Conservation (phyloP, 2,888 invertebrate genomes). For the Drosophila ochracea region DNA sequence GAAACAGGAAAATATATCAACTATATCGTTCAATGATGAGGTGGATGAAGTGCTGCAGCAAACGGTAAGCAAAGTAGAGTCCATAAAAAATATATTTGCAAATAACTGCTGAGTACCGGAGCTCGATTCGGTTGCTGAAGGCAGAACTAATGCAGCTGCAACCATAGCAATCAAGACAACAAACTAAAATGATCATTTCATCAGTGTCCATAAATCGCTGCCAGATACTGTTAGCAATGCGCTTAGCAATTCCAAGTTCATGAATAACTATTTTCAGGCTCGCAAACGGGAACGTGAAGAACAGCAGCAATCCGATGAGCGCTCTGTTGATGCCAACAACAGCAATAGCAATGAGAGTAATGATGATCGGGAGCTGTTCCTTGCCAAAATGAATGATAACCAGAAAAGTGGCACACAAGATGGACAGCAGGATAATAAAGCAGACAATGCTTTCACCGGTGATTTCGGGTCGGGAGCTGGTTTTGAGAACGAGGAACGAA, state of each 20-base stretch:
- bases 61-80: not conserved
- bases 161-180: not conserved
- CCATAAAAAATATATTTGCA: conserved; percentile 79
- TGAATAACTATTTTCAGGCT: conserved; percentile 80
- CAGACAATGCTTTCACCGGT: not conserved
- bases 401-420: not conserved
- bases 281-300: conserved; percentile 41
- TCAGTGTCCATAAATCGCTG: conserved; percentile 18
- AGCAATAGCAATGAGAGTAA: conserved; percentile 17
- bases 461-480: not conserved
- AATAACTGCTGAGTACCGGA: conserved; percentile 88
- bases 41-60: not conserved
- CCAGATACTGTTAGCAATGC: conserved; percentile 69
- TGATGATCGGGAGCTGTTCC: conserved; percentile 53
- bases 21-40: conserved; percentile 70
- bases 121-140: conserved; percentile 88
- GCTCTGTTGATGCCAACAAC: conserved; percentile 25
- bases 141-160: conserved; percentile 82
- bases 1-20: conserved; percentile 57
- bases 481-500: conserved; percentile 12
- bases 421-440: not conserved
- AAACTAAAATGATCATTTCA: not conserved
- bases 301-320: conserved; percentile 20
- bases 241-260: conserved; percentile 81
- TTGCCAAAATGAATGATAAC: conserved; percentile 60